Percentiles rank a stretch among this genome's conserved stretches.
Conservation (phyloP, 2,113 vertebrate genomes). For the Heterocephalus glaber region DNA sequence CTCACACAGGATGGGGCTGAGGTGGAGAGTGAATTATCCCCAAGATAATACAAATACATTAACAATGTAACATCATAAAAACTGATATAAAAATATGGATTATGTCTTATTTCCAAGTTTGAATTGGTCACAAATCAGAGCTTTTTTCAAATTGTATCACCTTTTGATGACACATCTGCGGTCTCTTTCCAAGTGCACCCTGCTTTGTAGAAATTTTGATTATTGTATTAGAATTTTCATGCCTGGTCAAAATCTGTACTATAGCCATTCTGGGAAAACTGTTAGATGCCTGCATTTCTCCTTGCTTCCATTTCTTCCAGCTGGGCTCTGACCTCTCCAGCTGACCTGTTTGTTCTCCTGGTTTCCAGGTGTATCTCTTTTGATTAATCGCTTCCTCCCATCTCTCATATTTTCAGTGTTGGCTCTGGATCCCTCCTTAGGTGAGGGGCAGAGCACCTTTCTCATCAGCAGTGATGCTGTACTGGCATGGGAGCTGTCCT, state of each 20-base stretch:
- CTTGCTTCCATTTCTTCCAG: neutral
- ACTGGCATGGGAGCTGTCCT: neutral
- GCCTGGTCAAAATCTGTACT: neutral
- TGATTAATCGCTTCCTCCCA: no score
- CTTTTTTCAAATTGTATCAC: neutral
- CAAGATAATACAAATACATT: neutral
- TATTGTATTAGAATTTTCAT: constrained; percentile 19
- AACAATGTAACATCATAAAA: neutral
- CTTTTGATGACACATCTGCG: neutral
- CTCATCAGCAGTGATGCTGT: neutral
- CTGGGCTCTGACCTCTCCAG: neutral
- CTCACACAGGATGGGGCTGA: neutral
- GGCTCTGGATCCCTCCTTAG: neutral
- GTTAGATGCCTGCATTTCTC: neutral
- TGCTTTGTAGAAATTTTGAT: neutral
- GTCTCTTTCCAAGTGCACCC: neutral
- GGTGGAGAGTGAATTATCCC: neutral
- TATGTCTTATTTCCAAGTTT: neutral
- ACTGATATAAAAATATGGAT: neutral
- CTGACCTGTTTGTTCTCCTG: neutral
- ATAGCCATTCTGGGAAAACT: neutral
- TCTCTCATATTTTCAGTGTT: neutral
- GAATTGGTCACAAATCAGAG: neutral
- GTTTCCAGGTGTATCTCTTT: neutral
- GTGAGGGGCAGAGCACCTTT: neutral